Evolutionary conservation across 2,888 invertebrate genomes (phyloP), one percentile per base, ranked within the genome.

Genomic region (Priocnemis perturbator): DNA sequence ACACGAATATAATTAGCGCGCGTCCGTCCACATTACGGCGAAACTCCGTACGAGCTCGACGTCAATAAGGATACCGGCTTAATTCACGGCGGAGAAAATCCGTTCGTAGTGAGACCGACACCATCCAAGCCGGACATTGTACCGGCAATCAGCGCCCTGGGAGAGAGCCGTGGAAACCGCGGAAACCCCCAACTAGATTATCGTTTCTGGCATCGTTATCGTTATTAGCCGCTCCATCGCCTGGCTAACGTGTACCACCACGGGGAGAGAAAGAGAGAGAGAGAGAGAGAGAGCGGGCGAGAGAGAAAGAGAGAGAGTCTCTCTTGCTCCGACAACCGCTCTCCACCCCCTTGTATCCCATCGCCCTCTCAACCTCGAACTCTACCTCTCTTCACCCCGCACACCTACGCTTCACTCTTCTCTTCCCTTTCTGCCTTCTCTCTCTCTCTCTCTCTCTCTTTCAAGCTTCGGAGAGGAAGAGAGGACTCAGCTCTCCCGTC

Each of bases 201-300:
- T 82, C 79, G 82, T 77, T 84, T 81, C 83, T 79, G 76, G 77
- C 81, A 78, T 85, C 85, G 85, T 86, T 84, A 85, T 82, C 84
- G 83, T 86, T 84, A 84, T 86, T 86, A 86, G 82, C 73, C 81
- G 85, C 84, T 80, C 78, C 83, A 83, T 83, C 83, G 81, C 83
- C 75, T 63, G 52, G 64, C 71, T 67, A 74, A 71, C 67, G 67
- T 63, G 58, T 47, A 65, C 47, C 67, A 50, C 14, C 14, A 37
- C 2, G 57, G 30, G n/a, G 37, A 26, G 37, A 37, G 37, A 37
- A 11, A 9, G 26, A 26, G 37, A 37, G 37, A 37, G 37, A 37
- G 44, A 0, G 57, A 37, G 37, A 37, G 37, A 37, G 3, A n/a
- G n/a, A n/a, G n/a, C n/a, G n/a, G n/a, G n/a, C n/a, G 26, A 9